A percentile compares a stretch with the other conserved stretches of the same genome.
Evolutionary conservation across 2,797 vertebrate species (phyloP).

Genomic region (Sebastes wilsoni): DNA sequence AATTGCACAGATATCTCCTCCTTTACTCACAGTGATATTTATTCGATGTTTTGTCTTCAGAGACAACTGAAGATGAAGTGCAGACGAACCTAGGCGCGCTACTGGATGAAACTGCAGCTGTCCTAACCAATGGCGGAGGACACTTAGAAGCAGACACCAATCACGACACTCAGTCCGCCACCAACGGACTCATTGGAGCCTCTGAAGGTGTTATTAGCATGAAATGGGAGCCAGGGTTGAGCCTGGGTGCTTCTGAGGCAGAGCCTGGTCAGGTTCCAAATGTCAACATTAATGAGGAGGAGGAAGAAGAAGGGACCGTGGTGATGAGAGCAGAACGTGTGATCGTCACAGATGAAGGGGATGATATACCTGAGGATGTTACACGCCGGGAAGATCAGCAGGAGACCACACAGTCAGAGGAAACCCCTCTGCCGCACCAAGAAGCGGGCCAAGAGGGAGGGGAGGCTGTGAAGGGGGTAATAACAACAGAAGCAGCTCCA

Average conservation of each 20-base stretch:
- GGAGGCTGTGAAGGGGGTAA: not conserved
- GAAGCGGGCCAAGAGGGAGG: not conserved
- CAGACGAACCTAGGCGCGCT: not conserved
- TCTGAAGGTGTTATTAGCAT: conserved; percentile 20
- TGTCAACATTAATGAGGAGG: conserved; percentile 21
- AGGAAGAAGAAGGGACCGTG: conserved; percentile 62
- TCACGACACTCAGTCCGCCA: conserved; percentile 7
- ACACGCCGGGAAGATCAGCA: conserved; percentile 41
- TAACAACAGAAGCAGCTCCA: not conserved
- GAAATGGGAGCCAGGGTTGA: conserved; percentile 4
- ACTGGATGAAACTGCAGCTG: not conserved
- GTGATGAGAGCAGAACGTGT: conserved; percentile 80
- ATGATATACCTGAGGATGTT: conserved; percentile 54
- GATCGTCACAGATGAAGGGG: conserved; percentile 79
- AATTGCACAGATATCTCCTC: not conserved
- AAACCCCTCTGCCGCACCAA: not conserved
- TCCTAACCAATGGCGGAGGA: conserved; percentile 58
- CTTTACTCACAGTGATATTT: not conserved
- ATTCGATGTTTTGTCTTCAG: conserved; percentile 17
- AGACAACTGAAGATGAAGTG: conserved; percentile 7
- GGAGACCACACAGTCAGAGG: conserved; percentile 6
- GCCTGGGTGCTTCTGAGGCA: conserved; percentile 41
- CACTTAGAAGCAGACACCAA: not conserved
- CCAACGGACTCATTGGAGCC: conserved; percentile 35
- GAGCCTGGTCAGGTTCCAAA: conserved; percentile 20